Base-by-base conservation (phyloP, 2,797 vertebrate species). In the Pseudomugil gertrudae region DNA sequence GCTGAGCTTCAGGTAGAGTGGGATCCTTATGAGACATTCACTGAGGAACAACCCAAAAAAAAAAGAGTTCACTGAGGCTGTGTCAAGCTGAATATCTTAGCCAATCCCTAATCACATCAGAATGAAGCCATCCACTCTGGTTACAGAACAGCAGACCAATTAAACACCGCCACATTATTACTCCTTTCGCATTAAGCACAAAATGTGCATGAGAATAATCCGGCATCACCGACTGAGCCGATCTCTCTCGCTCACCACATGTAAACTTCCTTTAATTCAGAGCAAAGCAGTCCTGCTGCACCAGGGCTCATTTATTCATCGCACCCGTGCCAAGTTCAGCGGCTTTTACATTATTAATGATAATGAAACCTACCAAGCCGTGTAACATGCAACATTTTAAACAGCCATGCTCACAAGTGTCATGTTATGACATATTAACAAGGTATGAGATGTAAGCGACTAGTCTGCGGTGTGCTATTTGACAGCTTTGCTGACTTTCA, bases 221-320 rank as follows among this genome's bases (percentile, higher is more conserved):
- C 27, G 5, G 62, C 52, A 45, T 66, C 52, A 63, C 51, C 10
- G 30, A 65, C 65, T 32, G 50, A 45, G 65, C 73, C 67, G 40
- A 65, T 80, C 63, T 73, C 57, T 47, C 51, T 24, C 23, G 55
- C 69, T 45, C 71, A 35, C 14, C 36, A 59, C 55, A 69, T 69
- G 52, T 53, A 57, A 71, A 76, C 72, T 66, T 75, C 67, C 76
- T 76, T 71, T 57, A 78, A 78, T 87, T 72, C 79, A 74, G 52
- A 61, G 73, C 72, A 58, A 78, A 57, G 71, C 70, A 80, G 84
- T 81, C 86, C 86, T 66, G 43, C 0, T 72, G 79, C 89, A 82
- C 57, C 35, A 1, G 19, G 61, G 57, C 69, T 91, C 90, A 90
- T 92, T 92, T 90, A 92, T 91, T 91, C 85, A 90, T 89, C 84